Percentiles rank a stretch among this genome's conserved stretches.
Evolutionary conservation across 1,140 invertebrate genomes (phyloP).

Genomic region (Hyposmocoma kahamanoa): DNA sequence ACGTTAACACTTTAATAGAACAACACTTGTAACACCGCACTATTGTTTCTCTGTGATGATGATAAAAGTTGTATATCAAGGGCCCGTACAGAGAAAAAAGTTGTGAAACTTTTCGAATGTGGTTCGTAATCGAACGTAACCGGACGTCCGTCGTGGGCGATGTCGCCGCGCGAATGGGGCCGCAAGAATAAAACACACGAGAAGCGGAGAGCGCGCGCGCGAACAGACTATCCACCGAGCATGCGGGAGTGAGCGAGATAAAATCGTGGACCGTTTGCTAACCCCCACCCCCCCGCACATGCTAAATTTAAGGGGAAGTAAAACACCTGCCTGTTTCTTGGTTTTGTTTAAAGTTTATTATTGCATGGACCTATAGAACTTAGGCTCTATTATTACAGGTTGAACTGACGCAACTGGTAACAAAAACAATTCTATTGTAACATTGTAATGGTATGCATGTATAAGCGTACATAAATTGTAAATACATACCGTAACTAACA

Average conservation of each 20-base stretch:
- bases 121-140: slow-evolving; percentile 20
- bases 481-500: too few relatives aligned
- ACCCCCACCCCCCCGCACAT: slow-evolving; percentile 28
- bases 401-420: too few relatives aligned
- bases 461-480: too few relatives aligned
- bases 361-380: too few relatives aligned
- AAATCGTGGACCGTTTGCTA: slow-evolving; percentile 22
- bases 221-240: slow-evolving; percentile 16
- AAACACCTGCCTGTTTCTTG: slow-evolving; percentile 31
- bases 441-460: too few relatives aligned
- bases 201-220: slow-evolving; percentile 22
- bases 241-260: slow-evolving; percentile 23
- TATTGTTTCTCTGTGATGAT: slow-evolving; percentile 29
- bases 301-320: slow-evolving; percentile 39
- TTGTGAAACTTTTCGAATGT: slow-evolving; percentile 58
- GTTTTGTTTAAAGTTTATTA: slow-evolving; percentile 6
- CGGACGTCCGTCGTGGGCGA: slow-evolving; percentile 30
- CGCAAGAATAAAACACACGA: slow-evolving; percentile 23
- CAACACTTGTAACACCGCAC: slow-evolving; percentile 40
- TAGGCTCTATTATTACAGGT: too few relatives aligned
- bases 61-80: slow-evolving; percentile 31
- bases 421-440: too few relatives aligned
- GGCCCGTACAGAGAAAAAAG: slow-evolving; percentile 45
- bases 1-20: slow-evolving; percentile 40
- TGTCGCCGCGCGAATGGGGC: slow-evolving; percentile 52